Conservation (phyloP, 30 jellyfish, hydroid and myxozoan genomes). For the Turritopsis dohrnii region DNA sequence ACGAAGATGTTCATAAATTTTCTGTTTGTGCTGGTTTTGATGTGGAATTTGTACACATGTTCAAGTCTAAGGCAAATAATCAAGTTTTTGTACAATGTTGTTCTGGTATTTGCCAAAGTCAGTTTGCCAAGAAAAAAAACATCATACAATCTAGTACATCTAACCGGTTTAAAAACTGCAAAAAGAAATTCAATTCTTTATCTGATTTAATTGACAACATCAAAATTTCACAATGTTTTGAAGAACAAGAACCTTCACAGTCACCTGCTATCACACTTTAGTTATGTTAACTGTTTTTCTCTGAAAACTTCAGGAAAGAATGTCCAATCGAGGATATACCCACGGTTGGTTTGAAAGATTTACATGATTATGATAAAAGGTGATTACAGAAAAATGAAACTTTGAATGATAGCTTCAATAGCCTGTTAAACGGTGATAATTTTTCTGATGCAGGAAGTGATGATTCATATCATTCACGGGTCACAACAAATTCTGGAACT, state of each 20-base stretch:
- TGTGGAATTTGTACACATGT: neutral
- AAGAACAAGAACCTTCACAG: conserved; percentile 90
- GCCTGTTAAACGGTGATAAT: conserved; percentile 41
- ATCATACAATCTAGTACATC: neutral
- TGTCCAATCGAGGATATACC: conserved; percentile 38
- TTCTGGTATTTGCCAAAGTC: neutral
- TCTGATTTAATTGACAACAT: conserved; percentile 80
- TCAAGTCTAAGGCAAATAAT: neutral
- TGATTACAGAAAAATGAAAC: conserved; percentile 36
- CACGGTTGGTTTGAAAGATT: conserved; percentile 45
- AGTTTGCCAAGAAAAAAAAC: neutral
- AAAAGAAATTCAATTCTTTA: conserved; percentile 70
- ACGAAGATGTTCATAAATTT: neutral
- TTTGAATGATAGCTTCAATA: conserved; percentile 24
- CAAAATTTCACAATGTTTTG: conserved; percentile 72
- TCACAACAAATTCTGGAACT: neutral
- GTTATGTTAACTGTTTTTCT: conserved; percentile 78
- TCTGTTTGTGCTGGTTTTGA: neutral
- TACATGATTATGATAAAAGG: no score
- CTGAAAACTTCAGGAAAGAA: conserved; percentile 67
- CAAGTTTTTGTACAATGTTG: neutral
- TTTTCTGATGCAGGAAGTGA: no score
- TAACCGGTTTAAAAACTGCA: conserved; percentile 84
- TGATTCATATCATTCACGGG: no score
- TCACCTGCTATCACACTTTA: conserved; percentile 90